phyloP scores from a whole-genome alignment of 2,797 vertebrate genomes.

The Siniperca undulata region DNA sequence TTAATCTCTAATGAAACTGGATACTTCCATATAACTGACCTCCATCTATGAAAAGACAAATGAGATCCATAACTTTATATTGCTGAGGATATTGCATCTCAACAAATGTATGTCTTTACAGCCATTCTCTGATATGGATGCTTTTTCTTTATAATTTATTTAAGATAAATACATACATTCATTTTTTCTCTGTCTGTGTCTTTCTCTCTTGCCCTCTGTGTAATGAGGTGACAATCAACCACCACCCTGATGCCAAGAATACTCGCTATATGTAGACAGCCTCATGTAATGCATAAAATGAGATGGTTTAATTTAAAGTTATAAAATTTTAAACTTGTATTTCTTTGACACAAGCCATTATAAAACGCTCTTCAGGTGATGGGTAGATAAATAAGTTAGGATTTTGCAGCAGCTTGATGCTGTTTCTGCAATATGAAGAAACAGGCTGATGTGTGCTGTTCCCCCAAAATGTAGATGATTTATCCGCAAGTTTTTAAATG shows the following conservation, averaged over 20 bases:
- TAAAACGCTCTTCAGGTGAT: slow-evolving; percentile 44
- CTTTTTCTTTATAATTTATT: slow-evolving; percentile 29
- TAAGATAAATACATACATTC: slow-evolving; percentile 9
- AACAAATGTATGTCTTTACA: slow-evolving; percentile 34
- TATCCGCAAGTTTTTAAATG: slow-evolving; percentile 40
- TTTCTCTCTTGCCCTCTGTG: slow-evolving; percentile 48
- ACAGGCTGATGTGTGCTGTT: slow-evolving; percentile 45
- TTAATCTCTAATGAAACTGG: slow-evolving; percentile 29
- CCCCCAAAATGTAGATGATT: slow-evolving; percentile 21
- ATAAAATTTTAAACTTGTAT: slow-evolving; percentile 32
- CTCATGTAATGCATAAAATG: slow-evolving; percentile 15
- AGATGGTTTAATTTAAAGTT: slow-evolving; percentile 34
- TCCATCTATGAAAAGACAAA: slow-evolving; percentile 38
- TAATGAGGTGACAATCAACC: slow-evolving; percentile 76
- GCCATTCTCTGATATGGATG: slow-evolving; percentile 28
- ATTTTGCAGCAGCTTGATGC: slow-evolving; percentile 51
- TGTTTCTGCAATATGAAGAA: slow-evolving; percentile 66
- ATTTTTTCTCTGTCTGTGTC: slow-evolving; percentile 25
- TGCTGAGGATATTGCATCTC: slow-evolving; percentile 30
- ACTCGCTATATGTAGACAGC: slow-evolving; percentile 32
- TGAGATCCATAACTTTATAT: slow-evolving; percentile 19
- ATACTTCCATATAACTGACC: slow-evolving; percentile 11
- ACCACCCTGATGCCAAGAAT: slow-evolving; percentile 57
- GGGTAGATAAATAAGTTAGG: slow-evolving; percentile 11
- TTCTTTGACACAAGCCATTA: slow-evolving; percentile 50